Evolutionary conservation across 23 tunicate genomes (phyloP), one percentile per base, ranked within the genome.

Genomic region (Clavelina lepadiformis): DNA sequence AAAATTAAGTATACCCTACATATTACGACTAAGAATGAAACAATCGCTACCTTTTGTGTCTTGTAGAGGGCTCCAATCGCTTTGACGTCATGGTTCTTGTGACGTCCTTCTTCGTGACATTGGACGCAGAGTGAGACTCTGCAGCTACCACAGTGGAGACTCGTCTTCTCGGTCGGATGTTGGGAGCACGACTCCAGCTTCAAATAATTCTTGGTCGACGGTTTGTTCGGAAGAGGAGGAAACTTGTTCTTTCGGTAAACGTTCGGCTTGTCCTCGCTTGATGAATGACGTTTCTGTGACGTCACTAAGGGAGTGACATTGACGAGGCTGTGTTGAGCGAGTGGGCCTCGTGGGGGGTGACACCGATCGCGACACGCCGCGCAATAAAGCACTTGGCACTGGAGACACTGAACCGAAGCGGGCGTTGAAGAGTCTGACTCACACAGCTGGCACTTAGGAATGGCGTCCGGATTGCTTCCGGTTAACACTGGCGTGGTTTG

Each of bases 341-440:
- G 47, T 2, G 97, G 97, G 0, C 97, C 97, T 20, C 91, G 68
- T 26, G 89, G 25, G 1, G 97, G 97, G 71, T 89, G 97, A 46
- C 67, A 89, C 19, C 49, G 61, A 20, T 82, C 86, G 22, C 56
- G 49, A 60, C 97, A 89, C 7, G 35, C n/a, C 13, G 31, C 50
- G 66, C 97, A 89, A 63, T 89, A 89, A 31, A 24, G 38, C 38
- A 81, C 80, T 31, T 75, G 73, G 54, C 97, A 89, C 49, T 89
- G 97, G 4, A 74, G 41, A 56, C 97, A 89, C 63, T 70, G 81
- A 3, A 76, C 75, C 8, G 34, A 41, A 18, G 97, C 97, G 31
- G 24, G 33, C 8, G 53, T 31, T 7, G 71, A 19, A 11, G 79
- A 36, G 5, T 62, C 29, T 24, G 31, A 57, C 3, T 82, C 88